Conservation (phyloP, 2,797 vertebrate genomes). For the Catharus ustulatus region DNA sequence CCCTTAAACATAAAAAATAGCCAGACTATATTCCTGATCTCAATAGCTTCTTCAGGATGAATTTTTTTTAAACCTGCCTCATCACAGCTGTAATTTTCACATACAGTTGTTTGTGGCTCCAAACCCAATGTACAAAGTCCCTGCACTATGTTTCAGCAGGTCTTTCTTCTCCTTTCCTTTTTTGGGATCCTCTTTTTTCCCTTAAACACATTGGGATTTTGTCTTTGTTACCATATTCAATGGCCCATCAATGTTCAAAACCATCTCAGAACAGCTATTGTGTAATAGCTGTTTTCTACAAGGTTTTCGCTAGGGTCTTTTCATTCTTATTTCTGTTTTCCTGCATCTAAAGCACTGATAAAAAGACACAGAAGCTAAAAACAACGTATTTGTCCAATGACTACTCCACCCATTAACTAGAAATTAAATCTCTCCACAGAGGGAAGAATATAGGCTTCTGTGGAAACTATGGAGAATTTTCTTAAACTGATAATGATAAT, state of each 20-base stretch:
- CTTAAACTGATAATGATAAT: neutral
- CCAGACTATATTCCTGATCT: neutral
- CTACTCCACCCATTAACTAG: neutral
- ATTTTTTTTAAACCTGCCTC: neutral
- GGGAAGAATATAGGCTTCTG: neutral
- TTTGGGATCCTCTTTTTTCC: neutral
- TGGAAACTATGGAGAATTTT: neutral
- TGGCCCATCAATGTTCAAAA: neutral
- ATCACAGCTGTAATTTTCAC: neutral
- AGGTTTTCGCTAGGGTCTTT: neutral
- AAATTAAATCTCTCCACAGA: neutral
- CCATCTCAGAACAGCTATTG: neutral
- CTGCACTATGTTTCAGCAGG: neutral
- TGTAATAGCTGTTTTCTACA: neutral
- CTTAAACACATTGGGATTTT: neutral
- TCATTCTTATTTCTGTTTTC: neutral
- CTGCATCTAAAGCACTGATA: neutral
- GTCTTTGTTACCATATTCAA: neutral
- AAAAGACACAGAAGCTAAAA: neutral
- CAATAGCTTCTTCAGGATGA: neutral
- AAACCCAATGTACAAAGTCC: neutral
- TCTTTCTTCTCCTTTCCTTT: neutral
- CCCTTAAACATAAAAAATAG: neutral
- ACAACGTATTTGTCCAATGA: neutral
- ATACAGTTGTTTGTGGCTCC: neutral